phyloP scores from a whole-genome alignment of 2,888 invertebrate genomes.

The Tinea semifulvella region DNA sequence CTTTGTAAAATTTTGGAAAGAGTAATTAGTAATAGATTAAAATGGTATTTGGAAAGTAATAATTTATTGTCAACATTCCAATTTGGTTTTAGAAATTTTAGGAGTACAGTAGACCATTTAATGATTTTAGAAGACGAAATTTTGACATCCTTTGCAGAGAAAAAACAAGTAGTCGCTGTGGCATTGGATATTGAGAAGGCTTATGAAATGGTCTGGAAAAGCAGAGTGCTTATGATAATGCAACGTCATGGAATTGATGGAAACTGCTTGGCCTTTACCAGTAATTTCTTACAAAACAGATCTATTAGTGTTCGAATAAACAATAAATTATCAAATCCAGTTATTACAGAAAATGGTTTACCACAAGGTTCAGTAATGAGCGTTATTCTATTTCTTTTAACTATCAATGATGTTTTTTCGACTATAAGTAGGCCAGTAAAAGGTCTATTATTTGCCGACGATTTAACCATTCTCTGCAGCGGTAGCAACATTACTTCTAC shows the following conservation, averaged over 20 bases:
- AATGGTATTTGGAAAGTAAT: conserved; percentile 17
- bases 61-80: conserved; percentile 15
- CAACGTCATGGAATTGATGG: conserved; percentile 15
- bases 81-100: conserved; percentile 19
- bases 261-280: conserved; percentile 15
- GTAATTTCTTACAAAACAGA: conserved; percentile 16
- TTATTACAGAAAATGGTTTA: conserved; percentile 16
- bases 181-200: conserved; percentile 20
- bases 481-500: conserved; percentile 10
- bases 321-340: background rate
- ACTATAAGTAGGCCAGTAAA: conserved; percentile 15
- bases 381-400: conserved; percentile 18
- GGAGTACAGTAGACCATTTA: conserved; percentile 19
- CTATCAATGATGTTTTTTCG: conserved; percentile 17
- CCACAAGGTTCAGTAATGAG: conserved; percentile 17
- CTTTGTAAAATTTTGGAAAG: conserved; percentile 19
- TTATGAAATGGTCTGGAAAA: conserved; percentile 21
- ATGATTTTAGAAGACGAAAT: conserved; percentile 17
- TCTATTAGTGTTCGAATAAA: conserved; percentile 16
- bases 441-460: conserved; percentile 17
- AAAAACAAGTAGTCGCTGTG: conserved; percentile 16
- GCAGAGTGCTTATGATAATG: conserved; percentile 15
- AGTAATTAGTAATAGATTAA: conserved; percentile 18
- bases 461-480: conserved; percentile 16
- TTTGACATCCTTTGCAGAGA: conserved; percentile 17